Percentiles rank a stretch among this genome's conserved stretches.
Conservation (phyloP, 2,113 vertebrate genomes). For the Malurus melanocephalus region DNA sequence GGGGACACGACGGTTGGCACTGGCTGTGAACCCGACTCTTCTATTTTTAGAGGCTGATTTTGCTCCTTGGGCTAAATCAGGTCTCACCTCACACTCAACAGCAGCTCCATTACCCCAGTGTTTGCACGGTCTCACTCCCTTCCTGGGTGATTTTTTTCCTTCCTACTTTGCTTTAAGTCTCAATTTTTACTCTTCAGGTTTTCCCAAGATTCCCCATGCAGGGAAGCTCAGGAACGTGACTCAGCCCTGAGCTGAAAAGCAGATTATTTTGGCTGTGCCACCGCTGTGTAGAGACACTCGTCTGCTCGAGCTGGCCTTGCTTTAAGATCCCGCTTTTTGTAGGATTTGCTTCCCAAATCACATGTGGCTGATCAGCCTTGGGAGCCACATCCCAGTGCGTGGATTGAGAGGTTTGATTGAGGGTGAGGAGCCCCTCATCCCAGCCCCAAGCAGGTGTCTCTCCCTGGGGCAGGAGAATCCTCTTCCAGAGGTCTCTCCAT, state of each 20-base stretch:
- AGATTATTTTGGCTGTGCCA: not conserved
- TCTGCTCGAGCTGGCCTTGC: not conserved
- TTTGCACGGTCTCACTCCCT: not conserved
- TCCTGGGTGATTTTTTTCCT: not conserved
- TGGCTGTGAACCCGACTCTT: not conserved
- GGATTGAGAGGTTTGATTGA: not conserved
- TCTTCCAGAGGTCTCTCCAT: not conserved
- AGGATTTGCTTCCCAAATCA: not conserved
- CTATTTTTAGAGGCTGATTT: constrained; percentile 28
- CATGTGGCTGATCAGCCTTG: fast-evolving
- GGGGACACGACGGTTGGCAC: not conserved
- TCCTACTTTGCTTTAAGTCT: not conserved
- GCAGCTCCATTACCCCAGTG: not conserved
- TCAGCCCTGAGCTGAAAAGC: not conserved
- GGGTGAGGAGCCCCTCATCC: not conserved
- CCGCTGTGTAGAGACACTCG: not conserved
- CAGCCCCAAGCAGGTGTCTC: fast-evolving
- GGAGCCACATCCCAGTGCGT: fast-evolving
- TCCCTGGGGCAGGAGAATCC: not conserved
- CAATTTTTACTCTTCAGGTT: not conserved
- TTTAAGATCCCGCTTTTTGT: not conserved
- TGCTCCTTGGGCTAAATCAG: not conserved
- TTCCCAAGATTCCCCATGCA: not conserved
- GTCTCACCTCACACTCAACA: not conserved
- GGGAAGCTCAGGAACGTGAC: not conserved